These are phyloP conservation scores for Drymonia ruficornis DNA, from an alignment of 2,888 invertebrate genomes.

Conservation along the genomic window DNA sequence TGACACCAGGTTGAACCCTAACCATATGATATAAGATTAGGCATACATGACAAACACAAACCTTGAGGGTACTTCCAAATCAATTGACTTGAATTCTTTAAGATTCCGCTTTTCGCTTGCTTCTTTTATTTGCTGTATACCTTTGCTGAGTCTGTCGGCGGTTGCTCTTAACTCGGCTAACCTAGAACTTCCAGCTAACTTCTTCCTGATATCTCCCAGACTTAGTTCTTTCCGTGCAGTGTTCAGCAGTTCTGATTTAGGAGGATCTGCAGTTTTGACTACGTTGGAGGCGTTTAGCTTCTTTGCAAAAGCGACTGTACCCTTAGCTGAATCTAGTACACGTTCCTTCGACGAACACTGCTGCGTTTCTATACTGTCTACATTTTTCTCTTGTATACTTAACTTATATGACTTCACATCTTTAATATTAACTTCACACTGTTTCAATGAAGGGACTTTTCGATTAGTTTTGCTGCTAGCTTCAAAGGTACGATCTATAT, in stretches of 20 bases:
- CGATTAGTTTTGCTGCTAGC: constrained; percentile 50
- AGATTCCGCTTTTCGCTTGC: constrained; percentile 80
- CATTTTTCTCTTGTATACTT: constrained; percentile 13
- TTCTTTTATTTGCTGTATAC: constrained; percentile 86
- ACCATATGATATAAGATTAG: constrained; percentile 2
- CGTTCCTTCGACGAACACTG: constrained; percentile 16
- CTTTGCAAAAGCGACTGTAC: constrained; percentile 55
- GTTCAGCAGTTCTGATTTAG: constrained; percentile 69
- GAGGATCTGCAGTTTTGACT: constrained; percentile 38
- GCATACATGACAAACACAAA: too few relatives aligned
- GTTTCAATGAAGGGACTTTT: constrained; percentile 34
- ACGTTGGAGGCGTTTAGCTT: constrained; percentile 64
- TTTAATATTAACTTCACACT: constrained; percentile 26
- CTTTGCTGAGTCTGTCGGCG: constrained; percentile 87
- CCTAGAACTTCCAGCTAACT: constrained; percentile 87
- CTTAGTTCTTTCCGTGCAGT: constrained; percentile 86
- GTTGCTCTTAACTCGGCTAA: constrained; percentile 89
- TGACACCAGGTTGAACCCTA: too few relatives aligned
- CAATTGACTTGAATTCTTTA: constrained; percentile 89
- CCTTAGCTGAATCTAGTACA: constrained; percentile 17
- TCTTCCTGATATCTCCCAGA: constrained; percentile 88
- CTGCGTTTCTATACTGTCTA: constrained; percentile 11
- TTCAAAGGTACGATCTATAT: constrained; percentile 55
- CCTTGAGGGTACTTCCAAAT: constrained; percentile 91
- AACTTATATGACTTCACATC: constrained; percentile 23